Conservation (phyloP, 2,888 invertebrate species). For the Prosopocoilus inquinatus region DNA sequence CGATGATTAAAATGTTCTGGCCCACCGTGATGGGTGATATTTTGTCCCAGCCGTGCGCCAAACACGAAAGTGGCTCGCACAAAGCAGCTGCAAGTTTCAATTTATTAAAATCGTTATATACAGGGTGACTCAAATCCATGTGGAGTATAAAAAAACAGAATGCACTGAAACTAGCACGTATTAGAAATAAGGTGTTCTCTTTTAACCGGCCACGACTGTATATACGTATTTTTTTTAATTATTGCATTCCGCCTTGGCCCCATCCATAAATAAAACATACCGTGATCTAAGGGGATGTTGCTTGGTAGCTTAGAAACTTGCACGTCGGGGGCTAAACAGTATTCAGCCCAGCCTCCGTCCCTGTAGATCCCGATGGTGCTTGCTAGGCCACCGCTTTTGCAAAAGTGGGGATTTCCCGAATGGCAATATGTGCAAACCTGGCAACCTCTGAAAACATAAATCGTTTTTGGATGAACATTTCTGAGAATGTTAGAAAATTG, state of each 20-base stretch:
- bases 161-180: no score
- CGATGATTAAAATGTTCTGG: slow-evolving; percentile 61
- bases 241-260: no score
- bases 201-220: neutral
- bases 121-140: no score
- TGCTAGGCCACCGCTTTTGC: slow-evolving; percentile 59
- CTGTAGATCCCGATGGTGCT: slow-evolving; percentile 64
- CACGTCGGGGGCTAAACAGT: slow-evolving; percentile 58
- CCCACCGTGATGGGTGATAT: slow-evolving; percentile 62
- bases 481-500: no score
- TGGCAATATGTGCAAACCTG: slow-evolving; percentile 62
- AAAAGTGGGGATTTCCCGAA: slow-evolving; percentile 64
- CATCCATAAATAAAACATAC: slow-evolving; percentile 40
- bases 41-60: slow-evolving; percentile 67
- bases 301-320: slow-evolving; percentile 63
- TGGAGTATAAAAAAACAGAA: no score
- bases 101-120: no score
- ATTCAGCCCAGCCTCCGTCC: slow-evolving; percentile 71
- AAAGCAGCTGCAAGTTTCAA: slow-evolving; percentile 55
- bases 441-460: slow-evolving; percentile 56
- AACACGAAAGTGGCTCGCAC: slow-evolving; percentile 68
- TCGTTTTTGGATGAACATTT: no score
- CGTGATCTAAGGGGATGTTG: slow-evolving; percentile 58
- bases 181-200: neutral
- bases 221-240: no score